Percentiles rank a stretch among this genome's conserved stretches.
These are phyloP conservation scores for Cosmia trapezina DNA, from an alignment of 2,888 invertebrate genomes.

Conservation along the genomic window DNA sequence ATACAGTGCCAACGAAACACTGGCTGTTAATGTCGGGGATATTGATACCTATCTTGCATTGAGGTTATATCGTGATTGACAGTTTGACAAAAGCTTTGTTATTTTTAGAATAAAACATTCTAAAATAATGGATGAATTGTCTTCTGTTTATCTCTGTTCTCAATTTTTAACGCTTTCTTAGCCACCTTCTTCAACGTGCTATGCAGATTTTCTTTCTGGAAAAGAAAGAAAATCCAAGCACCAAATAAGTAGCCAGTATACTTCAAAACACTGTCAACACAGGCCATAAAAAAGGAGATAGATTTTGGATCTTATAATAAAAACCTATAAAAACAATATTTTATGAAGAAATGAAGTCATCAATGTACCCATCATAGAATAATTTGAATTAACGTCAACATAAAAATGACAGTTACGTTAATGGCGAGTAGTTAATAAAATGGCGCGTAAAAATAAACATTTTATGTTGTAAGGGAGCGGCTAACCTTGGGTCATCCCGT, in stretches of 20 bases:
- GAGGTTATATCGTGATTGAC: constrained; percentile 30
- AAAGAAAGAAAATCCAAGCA: neutral
- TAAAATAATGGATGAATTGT: neutral
- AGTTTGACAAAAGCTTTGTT: constrained; percentile 30
- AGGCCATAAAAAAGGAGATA: constrained; percentile 6
- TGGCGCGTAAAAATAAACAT: constrained; percentile 52
- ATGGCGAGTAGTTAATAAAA: constrained; percentile 56
- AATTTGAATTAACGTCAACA: constrained; percentile 58
- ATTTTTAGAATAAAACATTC: neutral
- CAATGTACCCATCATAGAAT: constrained; percentile 20
- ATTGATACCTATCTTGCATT: constrained; percentile 47
- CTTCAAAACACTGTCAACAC: neutral
- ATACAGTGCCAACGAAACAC: constrained; percentile 36
- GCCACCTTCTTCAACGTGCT: neutral
- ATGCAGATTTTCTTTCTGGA: neutral
- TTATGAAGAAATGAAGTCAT: constrained; percentile 40
- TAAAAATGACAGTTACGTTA: constrained; percentile 57
- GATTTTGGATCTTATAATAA: neutral
- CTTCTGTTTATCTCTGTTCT: neutral
- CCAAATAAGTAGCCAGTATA: neutral
- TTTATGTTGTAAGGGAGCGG: constrained; percentile 54
- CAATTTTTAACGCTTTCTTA: neutral
- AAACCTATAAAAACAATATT: constrained; percentile 12
- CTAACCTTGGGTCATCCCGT: constrained; percentile 55
- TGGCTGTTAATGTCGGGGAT: constrained; percentile 31